phyloP scores from a whole-genome alignment of 2,113 vertebrate genomes.

The Heliornis fulica region DNA sequence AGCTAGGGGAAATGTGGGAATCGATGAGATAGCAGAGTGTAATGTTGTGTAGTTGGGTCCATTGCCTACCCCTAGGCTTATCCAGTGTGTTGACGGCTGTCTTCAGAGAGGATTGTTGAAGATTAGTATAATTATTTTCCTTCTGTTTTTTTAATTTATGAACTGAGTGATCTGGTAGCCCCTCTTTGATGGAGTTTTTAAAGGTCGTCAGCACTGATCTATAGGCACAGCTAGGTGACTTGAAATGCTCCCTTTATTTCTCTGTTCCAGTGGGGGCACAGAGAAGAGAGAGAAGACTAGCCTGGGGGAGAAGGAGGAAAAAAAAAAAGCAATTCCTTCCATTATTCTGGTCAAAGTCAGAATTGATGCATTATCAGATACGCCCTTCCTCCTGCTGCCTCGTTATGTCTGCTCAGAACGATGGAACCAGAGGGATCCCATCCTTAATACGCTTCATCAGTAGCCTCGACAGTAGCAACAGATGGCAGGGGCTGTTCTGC shows the following conservation, averaged over 20 bases:
- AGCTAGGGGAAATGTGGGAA: not conserved
- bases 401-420: not conserved
- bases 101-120: not conserved
- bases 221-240: not conserved
- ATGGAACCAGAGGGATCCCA: not conserved
- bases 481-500: not conserved
- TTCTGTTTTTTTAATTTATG: not conserved
- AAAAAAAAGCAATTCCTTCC: not conserved
- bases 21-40: not conserved
- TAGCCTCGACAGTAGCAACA: not conserved
- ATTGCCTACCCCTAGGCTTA: not conserved
- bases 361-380: not conserved
- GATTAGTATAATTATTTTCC: not conserved
- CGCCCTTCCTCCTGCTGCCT: not conserved
- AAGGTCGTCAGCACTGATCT: not conserved
- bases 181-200: not conserved
- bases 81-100: not conserved
- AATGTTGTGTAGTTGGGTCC: not conserved
- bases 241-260: not conserved
- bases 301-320: no score
- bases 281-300: not conserved
- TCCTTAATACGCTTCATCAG: not conserved
- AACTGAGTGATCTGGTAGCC: not conserved
- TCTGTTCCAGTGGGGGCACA: not conserved
- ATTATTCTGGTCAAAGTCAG: not conserved